phyloP scores from a whole-genome alignment of 2,888 invertebrate genomes.

The Druceiella hillmani region DNA sequence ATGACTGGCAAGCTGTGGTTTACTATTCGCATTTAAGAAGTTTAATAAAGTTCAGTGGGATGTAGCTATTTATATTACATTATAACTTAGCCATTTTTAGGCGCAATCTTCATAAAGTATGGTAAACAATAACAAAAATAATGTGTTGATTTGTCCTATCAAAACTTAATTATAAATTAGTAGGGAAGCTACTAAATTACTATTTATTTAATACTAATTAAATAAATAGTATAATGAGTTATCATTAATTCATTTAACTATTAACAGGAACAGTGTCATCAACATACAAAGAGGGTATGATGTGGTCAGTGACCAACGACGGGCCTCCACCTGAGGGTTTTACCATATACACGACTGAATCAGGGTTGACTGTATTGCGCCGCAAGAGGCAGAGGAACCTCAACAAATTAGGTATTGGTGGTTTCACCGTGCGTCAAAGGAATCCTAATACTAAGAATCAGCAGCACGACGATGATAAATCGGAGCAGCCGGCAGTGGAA shows the following conservation, averaged over 20 bases:
- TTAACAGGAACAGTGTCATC: conserved; percentile 31
- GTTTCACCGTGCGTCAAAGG: conserved; percentile 77
- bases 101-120: no score
- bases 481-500: no score
- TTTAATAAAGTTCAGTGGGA: no score
- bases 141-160: no score
- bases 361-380: conserved; percentile 71
- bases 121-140: no score
- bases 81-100: no score
- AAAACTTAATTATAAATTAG: no score
- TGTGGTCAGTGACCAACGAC: conserved; percentile 69
- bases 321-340: conserved; percentile 82
- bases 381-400: conserved; percentile 83
- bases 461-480: conserved; percentile 33
- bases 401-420: conserved; percentile 84
- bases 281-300: conserved; percentile 75
- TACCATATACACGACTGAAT: conserved; percentile 73
- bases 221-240: neutral
- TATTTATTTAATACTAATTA: no score
- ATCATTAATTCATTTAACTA: conserved; percentile 1
- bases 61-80: no score
- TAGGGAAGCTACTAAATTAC: no score
- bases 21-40: no score
- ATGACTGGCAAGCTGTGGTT: no score
- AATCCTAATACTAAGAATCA: conserved; percentile 37